Conservation (phyloP, 2,113 vertebrate species). For the Rhynchomys soricoides region DNA sequence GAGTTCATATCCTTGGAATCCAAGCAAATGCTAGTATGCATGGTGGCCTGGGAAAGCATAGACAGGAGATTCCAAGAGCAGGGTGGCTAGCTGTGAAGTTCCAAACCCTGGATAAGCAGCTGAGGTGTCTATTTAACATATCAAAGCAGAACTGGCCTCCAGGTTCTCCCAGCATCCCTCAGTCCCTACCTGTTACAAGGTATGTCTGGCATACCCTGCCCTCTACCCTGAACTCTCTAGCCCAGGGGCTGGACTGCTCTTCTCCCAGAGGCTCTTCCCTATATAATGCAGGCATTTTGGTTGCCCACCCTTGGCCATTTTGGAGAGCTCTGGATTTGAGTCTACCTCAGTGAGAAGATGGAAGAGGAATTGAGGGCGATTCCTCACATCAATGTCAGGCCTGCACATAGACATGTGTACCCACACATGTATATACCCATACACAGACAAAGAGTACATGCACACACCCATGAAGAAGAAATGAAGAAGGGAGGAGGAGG, state of each 20-base stretch:
- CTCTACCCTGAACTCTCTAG: background rate
- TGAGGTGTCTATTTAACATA: background rate
- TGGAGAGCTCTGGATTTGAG: background rate
- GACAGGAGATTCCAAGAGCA: background rate
- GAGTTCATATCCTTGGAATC: background rate
- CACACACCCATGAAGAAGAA: background rate
- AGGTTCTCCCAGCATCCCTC: background rate
- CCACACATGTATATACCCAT: background rate
- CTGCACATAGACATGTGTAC: too few relatives aligned
- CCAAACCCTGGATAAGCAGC: background rate
- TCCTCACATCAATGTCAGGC: background rate
- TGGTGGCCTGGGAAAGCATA: background rate
- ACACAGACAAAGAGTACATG: background rate
- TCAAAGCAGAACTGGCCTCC: background rate
- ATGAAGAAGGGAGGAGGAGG: too few relatives aligned
- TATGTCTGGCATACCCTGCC: background rate
- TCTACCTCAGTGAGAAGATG: background rate
- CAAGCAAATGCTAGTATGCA: background rate
- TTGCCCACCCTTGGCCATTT: background rate
- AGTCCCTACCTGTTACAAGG: background rate
- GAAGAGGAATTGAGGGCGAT: background rate
- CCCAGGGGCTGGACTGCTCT: background rate
- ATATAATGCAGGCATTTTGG: background rate
- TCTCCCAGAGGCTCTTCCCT: background rate
- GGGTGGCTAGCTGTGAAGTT: background rate